Percentiles rank a stretch among this genome's conserved stretches.
Conservation (phyloP, 2,888 invertebrate genomes). For the Trisateles emortualis region DNA sequence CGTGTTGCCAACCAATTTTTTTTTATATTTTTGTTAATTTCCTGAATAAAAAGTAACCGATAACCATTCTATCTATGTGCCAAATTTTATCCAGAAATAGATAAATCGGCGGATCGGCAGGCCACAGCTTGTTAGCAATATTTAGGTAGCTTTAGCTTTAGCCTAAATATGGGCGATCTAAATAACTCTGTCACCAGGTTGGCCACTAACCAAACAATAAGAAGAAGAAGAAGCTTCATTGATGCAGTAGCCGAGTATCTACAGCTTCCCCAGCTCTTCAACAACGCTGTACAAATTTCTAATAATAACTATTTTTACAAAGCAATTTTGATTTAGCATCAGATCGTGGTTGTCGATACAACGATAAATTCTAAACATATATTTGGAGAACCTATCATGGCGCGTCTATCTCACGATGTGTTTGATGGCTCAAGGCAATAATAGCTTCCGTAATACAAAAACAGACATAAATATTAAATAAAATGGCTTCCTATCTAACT, state of each 20-base stretch:
- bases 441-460: slow-evolving; percentile 20
- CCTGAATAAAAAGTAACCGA: no score
- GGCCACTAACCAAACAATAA: no score
- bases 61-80: no score
- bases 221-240: background rate
- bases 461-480: slow-evolving; percentile 7
- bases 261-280: background rate
- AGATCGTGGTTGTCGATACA: slow-evolving; percentile 1
- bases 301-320: slow-evolving; percentile 1
- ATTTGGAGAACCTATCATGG: slow-evolving; percentile 9
- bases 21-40: no score
- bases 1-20: no score
- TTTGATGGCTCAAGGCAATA: slow-evolving; percentile 18
- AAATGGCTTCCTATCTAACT: slow-evolving; percentile 13
- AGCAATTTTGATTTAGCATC: slow-evolving; percentile 9
- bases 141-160: no score
- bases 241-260: background rate
- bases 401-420: slow-evolving; percentile 10
- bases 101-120: no score
- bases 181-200: no score
- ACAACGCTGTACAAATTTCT: background rate
- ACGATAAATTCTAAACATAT: slow-evolving; percentile 13
- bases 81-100: no score
- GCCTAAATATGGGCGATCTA: no score
- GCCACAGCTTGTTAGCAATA: no score